Conservation (phyloP, 2,888 invertebrate genomes). For the Geophilus truncorum region DNA sequence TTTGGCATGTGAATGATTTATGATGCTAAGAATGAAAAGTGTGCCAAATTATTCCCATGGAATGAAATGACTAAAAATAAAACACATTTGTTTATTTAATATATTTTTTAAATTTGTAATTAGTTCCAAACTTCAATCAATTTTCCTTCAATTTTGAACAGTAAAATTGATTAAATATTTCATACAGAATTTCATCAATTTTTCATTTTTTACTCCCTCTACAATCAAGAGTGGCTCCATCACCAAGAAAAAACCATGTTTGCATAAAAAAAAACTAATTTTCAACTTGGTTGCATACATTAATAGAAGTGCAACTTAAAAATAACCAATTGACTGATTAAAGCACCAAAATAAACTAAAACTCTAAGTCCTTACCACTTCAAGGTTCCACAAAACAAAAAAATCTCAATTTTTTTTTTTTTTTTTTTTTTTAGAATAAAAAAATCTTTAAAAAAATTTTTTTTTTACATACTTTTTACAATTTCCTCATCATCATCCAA, state of each 20-base stretch:
- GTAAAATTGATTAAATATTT: too few species aligned
- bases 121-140: too few species aligned
- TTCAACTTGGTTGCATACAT: neutral
- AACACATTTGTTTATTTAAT: neutral
- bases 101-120: too few species aligned
- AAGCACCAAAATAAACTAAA: neutral
- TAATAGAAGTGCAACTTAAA: neutral
- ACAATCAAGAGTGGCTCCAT: too few species aligned
- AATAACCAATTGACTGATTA: neutral
- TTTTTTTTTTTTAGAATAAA: too few species aligned
- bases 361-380: neutral
- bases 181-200: too few species aligned
- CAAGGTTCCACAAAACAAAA: neutral
- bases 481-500: neutral
- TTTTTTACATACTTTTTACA: conserved; percentile 17
- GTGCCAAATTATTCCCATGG: too few species aligned
- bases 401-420: too few species aligned
- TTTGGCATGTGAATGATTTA: neutral
- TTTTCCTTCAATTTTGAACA: too few species aligned
- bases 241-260: neutral
- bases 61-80: neutral
- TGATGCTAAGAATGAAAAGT: neutral
- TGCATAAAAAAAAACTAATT: neutral
- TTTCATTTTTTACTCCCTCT: too few species aligned
- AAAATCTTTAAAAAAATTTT: neutral